Evolutionary conservation across 2,113 vertebrate genomes (phyloP).

Genomic region (Hirundichthys speculiger): DNA sequence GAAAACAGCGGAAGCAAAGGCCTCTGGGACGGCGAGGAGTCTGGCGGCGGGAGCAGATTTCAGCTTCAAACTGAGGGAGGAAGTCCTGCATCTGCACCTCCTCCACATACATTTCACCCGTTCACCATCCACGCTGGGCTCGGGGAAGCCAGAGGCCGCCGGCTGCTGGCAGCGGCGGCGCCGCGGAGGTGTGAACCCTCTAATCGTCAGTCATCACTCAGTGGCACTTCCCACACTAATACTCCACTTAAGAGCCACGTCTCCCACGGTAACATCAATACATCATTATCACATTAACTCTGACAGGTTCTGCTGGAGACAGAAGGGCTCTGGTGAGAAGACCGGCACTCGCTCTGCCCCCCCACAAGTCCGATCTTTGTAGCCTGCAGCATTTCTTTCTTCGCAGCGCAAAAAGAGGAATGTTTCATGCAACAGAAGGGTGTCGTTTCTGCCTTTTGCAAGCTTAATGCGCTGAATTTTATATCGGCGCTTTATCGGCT

Average conservation of each 20-base stretch:
- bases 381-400: neutral
- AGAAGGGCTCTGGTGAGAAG: conserved; percentile 2
- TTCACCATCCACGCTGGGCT: conserved; percentile 23
- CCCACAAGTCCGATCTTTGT: neutral
- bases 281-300: conserved; percentile 31
- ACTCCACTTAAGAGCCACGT: conserved; percentile 29
- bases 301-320: conserved; percentile 35
- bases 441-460: too few relatives aligned
- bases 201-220: conserved; percentile 54
- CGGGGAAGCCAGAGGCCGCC: conserved; percentile 3
- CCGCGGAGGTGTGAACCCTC: conserved; percentile 54
- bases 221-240: conserved; percentile 46
- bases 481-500: too few relatives aligned
- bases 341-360: neutral
- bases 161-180: too few relatives aligned
- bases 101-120: neutral
- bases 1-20: too few relatives aligned
- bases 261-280: conserved; percentile 40
- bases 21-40: too few relatives aligned
- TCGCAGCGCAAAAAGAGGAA: neutral
- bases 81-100: too few relatives aligned
- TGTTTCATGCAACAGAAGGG: too few relatives aligned
- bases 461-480: too few relatives aligned
- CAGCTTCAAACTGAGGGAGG: too few relatives aligned
- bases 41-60: too few relatives aligned